Evolutionary conservation across 2,888 invertebrate genomes (phyloP), one percentile per base, ranked within the genome.

Genomic region (Rhamnusium bicolor): DNA sequence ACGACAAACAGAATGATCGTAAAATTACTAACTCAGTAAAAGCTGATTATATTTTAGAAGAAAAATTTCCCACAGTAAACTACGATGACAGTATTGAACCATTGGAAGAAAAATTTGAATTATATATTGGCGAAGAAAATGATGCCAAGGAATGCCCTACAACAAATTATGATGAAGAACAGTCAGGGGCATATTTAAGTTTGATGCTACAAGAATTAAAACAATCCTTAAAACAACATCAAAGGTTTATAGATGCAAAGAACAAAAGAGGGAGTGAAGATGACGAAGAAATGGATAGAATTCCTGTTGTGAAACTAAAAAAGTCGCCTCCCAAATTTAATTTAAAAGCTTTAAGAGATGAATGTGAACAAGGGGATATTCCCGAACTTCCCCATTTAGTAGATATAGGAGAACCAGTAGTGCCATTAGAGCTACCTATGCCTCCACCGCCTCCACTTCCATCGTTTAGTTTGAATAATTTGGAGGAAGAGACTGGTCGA

Each of bases 91-190:
- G 61, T 1, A 61, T 19, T 21, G 76, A 81, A 54, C 73, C 77
- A n/a, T 3, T 71, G 6, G 82, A 82, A 68, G 84, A 83, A 75
- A 80, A 82, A 29, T 84, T 74, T 32, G 83, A 83, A 61, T 63
- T 83, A 6, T 83, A 79, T 61, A 69, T 84, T 12, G 79, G 24
- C 1, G 62, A 18, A 19, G 27, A 61, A 8, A 53, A 63, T 16
- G 19, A 7, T 7, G 68, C 14, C n/a, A 46, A 46, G 2, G 66
- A 71, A 8, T 51, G 72, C 8, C 18, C 54, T 10, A 61, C 62
- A 27, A 58, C 29, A n/a, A 21, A 21, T 32, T 21, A 66, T 19
- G 68, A 72, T 5, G 75, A 80, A 16, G 75, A 75, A 19, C 61
- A 72, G 7, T 75, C 79, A 12, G 74, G 71, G 7, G 71, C 61